Conservation (phyloP, 2,888 invertebrate species). For the Xestia c-nigrum region DNA sequence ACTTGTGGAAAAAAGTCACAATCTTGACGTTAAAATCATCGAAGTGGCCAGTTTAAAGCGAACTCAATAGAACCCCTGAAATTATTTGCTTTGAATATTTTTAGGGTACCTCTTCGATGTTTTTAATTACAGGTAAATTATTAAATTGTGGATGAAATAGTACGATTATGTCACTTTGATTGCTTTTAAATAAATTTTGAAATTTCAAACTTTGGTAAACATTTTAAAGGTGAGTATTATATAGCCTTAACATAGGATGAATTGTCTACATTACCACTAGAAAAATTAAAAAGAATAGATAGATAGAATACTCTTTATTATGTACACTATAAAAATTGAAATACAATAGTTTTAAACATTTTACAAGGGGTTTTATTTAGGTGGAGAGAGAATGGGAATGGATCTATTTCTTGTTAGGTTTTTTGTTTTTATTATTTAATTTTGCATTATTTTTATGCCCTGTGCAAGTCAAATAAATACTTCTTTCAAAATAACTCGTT, state of each 20-base stretch:
- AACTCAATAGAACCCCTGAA: slow-evolving; percentile 44
- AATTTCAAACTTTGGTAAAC: background rate
- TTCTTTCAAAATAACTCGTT: background rate
- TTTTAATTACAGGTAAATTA: background rate
- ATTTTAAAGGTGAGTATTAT: background rate
- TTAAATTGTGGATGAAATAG: background rate
- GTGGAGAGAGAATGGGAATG: too few relatives aligned
- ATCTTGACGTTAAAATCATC: slow-evolving; percentile 66
- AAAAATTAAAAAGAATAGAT: too few relatives aligned
- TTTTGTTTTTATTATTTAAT: too few relatives aligned
- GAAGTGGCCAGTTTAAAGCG: slow-evolving; percentile 64
- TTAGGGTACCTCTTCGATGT: slow-evolving; percentile 27
- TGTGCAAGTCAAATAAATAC: too few relatives aligned
- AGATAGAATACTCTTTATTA: too few relatives aligned
- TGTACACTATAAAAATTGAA: too few relatives aligned
- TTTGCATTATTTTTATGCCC: too few relatives aligned
- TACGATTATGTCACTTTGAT: background rate
- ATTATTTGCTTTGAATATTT: slow-evolving; percentile 55
- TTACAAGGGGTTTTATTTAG: too few relatives aligned
- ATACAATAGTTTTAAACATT: too few relatives aligned
- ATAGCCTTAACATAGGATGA: too few relatives aligned
- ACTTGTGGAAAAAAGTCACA: slow-evolving; percentile 63
- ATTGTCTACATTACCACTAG: too few relatives aligned
- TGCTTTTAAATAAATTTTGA: background rate
- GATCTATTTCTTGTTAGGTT: too few relatives aligned